Base-by-base conservation (phyloP, 2,113 vertebrate species). In the Leptocoma aspasia region DNA sequence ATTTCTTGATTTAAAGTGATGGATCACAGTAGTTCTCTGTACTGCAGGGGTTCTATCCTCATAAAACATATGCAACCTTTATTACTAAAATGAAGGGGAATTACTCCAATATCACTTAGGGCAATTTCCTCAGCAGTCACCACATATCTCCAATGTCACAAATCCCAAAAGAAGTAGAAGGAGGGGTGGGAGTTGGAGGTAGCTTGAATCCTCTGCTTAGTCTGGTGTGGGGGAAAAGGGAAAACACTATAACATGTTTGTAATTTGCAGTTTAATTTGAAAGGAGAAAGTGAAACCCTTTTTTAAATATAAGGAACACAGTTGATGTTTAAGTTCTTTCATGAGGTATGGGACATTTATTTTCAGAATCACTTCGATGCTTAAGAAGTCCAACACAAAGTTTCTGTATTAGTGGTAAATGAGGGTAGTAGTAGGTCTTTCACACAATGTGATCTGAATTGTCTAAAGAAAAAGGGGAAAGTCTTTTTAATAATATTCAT, bases 1-100 rank as follows among this genome's bases (percentile, higher is more conserved):
- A 97, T 96, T 97, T 97, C 96, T 97, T 95, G 97, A 97, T 97
- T 96, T 95, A 95, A 97, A 94, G 72, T 96, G 96, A 97, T 83
- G 66, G 95, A 97, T 97, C 95, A 94, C 95, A 97, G 97, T 96
- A 89, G 95, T 88, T 95, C 93, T 97, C 94, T 95, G 95, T 94
- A 95, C 83, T 92, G 92, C 89, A 89, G 95, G 92, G 86, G 94
- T 96, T 93, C 90, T 94, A 79, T 78, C 95, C 96, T 97, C 89
- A 89, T 95, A 97, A 97, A 97, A 96, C 64, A 72, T 89, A 96
- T 91, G 90, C 93, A 90, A 88, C 70, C 89, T 97, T 97, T 95
- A 97, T 91, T 94, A 93, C 88, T 94, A 87, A 95, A 97, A 94
- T 5, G 73, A 71, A 97, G 72, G 82, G 47, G 92, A 82, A 94